Percentiles rank a stretch among this genome's conserved stretches.
Evolutionary conservation across 2,888 invertebrate species (phyloP).

Genomic region (Aphodius sticticus): DNA sequence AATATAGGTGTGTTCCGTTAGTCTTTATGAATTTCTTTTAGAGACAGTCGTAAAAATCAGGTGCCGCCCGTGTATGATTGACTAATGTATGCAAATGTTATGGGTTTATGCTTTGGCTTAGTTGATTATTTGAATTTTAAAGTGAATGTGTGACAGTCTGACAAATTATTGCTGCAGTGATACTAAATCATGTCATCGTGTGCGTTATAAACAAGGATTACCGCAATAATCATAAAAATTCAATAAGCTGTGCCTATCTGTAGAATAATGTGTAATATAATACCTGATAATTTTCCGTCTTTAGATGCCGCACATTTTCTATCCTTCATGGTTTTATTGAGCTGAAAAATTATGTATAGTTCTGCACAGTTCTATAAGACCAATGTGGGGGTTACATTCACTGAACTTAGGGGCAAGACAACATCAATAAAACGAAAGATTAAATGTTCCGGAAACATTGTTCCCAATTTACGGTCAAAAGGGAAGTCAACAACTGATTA

Average conservation of each 20-base stretch:
- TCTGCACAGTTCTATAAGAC: too few species aligned
- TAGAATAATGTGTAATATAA: background rate
- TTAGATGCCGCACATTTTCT: too few species aligned
- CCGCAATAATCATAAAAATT: background rate
- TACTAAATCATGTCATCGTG: background rate
- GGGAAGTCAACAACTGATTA: too few species aligned
- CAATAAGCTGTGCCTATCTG: background rate
- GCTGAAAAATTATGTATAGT: too few species aligned
- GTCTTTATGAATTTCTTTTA: background rate
- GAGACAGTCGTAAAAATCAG: background rate
- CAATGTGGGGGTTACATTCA: too few species aligned
- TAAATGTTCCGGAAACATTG: too few species aligned
- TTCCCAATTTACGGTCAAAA: too few species aligned
- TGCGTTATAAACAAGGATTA: background rate
- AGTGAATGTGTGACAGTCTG: background rate
- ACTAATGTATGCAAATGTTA: background rate
- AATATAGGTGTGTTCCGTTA: background rate
- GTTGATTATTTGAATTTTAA: background rate
- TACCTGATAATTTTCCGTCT: background rate
- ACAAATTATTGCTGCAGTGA: background rate
- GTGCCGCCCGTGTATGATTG: background rate
- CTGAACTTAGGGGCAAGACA: too few species aligned
- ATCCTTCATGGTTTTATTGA: too few species aligned
- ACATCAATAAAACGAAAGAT: too few species aligned
- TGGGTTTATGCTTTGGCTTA: conserved; percentile 4